These are phyloP conservation scores for Stenodema calcarata DNA, from an alignment of 2,888 invertebrate genomes.

Conservation along the genomic window DNA sequence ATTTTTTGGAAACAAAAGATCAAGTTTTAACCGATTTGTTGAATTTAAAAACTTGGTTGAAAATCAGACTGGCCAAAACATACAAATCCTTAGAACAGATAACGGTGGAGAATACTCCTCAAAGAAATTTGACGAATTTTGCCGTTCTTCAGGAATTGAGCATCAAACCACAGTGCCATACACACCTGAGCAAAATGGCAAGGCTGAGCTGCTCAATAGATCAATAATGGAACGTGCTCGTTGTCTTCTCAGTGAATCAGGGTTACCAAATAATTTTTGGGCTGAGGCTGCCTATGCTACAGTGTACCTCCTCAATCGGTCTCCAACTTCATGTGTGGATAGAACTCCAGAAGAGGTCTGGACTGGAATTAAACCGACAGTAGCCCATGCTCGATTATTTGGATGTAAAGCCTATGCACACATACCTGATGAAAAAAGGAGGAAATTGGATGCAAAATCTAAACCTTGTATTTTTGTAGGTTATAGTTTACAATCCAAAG, in stretches of 20 bases:
- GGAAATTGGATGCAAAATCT: background rate
- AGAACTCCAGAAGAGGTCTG: background rate
- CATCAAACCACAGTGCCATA: background rate
- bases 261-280: too few species aligned
- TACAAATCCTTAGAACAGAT: background rate
- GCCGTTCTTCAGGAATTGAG: background rate
- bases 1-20: conserved; percentile 4
- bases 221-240: too few species aligned
- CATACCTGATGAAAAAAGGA: too few species aligned
- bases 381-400: background rate
- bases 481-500: conserved; percentile 12
- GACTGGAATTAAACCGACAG: background rate
- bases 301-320: too few species aligned
- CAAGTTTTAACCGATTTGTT: background rate
- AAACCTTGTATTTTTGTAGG: background rate
- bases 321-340: background rate
- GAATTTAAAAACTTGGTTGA: background rate
- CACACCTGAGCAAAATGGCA: background rate
- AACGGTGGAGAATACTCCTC: too few species aligned
- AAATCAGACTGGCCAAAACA: background rate
- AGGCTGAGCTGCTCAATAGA: too few species aligned
- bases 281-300: too few species aligned
- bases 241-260: too few species aligned
- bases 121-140: too few species aligned
- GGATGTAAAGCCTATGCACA: too few species aligned